A percentile compares a stretch with the other conserved stretches of the same genome.
Conservation (phyloP, 2,797 vertebrate species). For the Rhynchotus rufescens region DNA sequence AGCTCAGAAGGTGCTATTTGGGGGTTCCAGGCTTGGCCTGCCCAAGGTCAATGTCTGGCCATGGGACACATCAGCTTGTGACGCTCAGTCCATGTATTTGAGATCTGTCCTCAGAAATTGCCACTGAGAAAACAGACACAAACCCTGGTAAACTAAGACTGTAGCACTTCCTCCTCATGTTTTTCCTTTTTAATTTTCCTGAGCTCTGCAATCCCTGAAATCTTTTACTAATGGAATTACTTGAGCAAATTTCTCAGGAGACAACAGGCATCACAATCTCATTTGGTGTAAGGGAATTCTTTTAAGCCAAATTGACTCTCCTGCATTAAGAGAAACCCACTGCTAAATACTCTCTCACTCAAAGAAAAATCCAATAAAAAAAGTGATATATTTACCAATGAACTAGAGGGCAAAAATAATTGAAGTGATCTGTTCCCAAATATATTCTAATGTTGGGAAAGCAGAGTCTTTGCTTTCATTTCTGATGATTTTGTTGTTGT, state of each 20-base stretch:
- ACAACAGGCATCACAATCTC: constrained; percentile 23
- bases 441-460: background rate
- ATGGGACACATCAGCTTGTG: background rate
- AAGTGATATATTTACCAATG: constrained; percentile 29
- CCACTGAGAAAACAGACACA: background rate
- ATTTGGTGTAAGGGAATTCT: constrained; percentile 40
- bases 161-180: background rate
- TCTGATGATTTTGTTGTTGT: background rate
- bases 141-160: background rate
- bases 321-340: constrained; percentile 25
- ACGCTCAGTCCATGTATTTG: background rate
- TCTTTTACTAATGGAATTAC: constrained; percentile 52
- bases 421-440: background rate
- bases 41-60: background rate
- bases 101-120: background rate
- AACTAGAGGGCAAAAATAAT: background rate
- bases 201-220: background rate
- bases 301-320: constrained; percentile 28
- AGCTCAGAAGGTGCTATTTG: accelerated
- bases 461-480: background rate
- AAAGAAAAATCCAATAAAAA: constrained; percentile 48
- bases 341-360: constrained; percentile 12
- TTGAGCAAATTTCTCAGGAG: constrained; percentile 29
- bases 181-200: background rate
- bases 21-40: background rate